Percentiles rank a stretch among this genome's conserved stretches.
Conservation (phyloP, 2,113 vertebrate genomes). For the Empidonax traillii region DNA sequence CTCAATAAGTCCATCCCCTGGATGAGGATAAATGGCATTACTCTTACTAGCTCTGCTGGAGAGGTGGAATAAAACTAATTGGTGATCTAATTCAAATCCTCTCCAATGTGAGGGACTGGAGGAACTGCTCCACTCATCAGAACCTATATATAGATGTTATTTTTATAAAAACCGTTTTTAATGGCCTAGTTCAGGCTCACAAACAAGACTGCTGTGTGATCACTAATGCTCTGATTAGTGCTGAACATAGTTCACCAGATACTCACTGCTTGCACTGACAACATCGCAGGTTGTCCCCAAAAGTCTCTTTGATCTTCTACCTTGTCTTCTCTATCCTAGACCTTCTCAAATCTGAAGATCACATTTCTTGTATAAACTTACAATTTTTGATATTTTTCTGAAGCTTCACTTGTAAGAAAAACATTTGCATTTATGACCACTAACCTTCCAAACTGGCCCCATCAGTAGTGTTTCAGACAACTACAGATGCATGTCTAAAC, state of each 20-base stretch:
- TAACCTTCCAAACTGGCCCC: not conserved
- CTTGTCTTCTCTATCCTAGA: not conserved
- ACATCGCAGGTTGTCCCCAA: not conserved
- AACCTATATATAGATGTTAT: not conserved
- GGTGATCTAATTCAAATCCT: not conserved
- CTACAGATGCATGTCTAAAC: not conserved
- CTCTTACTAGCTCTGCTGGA: not conserved
- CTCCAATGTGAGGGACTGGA: not conserved
- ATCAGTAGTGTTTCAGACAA: not conserved
- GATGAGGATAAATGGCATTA: not conserved
- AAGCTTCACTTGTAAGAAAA: not conserved
- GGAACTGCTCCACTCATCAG: not conserved
- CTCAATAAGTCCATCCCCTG: not conserved
- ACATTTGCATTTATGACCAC: not conserved
- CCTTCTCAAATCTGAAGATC: not conserved
- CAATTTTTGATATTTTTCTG: not conserved
- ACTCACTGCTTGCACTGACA: not conserved
- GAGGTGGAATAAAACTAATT: accelerated
- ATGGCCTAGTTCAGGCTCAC: not conserved
- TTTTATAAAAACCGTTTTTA: not conserved
- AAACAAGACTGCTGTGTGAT: not conserved
- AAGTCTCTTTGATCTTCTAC: not conserved
- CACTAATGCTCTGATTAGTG: not conserved
- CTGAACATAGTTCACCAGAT: not conserved
- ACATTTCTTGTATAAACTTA: not conserved